Conservation (phyloP, 2,888 invertebrate species). For the Sympetrum striolatum region DNA sequence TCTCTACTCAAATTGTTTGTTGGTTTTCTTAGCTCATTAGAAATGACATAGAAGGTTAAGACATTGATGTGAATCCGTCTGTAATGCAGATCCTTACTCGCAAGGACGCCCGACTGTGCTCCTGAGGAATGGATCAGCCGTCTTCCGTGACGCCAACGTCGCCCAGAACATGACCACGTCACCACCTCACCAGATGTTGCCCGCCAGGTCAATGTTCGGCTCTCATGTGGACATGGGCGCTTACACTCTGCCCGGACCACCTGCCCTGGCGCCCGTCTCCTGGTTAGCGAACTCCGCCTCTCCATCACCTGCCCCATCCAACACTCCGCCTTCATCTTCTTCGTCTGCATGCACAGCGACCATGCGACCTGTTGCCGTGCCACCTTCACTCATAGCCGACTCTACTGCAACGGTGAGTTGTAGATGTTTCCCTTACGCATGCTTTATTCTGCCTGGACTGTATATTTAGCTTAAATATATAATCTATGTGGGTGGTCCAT, state of each 20-base stretch:
- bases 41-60: too few relatives aligned
- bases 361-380: not conserved
- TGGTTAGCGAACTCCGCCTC: not conserved
- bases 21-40: too few relatives aligned
- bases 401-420: not conserved
- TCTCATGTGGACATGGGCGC: not conserved
- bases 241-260: not conserved
- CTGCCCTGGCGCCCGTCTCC: not conserved
- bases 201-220: not conserved
- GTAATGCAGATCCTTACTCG: not conserved
- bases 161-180: not conserved
- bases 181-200: not conserved
- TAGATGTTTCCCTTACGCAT: not conserved
- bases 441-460: too few relatives aligned
- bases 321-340: conserved; percentile 26
- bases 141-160: not conserved
- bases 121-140: conserved; percentile 23
- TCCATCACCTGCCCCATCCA: not conserved
- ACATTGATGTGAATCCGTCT: not conserved
- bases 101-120: conserved; percentile 6
- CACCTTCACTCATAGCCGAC: conserved; percentile 23
- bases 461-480: too few relatives aligned
- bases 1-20: too few relatives aligned
- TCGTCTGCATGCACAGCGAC: conserved; percentile 10
- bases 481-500: too few relatives aligned